Percentiles rank a stretch among this genome's conserved stretches.
Evolutionary conservation across 2,113 vertebrate species (phyloP).

Genomic region (Vombatus ursinus): DNA sequence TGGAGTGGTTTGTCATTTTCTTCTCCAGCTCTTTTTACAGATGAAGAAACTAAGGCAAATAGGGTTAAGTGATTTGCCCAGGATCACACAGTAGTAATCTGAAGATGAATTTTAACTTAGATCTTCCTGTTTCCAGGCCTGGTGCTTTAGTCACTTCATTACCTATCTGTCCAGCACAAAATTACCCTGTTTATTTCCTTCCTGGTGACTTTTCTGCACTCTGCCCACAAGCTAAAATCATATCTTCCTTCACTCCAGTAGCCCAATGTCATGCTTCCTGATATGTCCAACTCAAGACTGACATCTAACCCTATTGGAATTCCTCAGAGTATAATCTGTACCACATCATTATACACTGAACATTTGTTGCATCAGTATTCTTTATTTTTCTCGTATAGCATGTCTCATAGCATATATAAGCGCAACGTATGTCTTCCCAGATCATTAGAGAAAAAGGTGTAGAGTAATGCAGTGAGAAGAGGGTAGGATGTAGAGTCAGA

Average conservation of each 20-base stretch:
- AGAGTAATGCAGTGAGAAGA: neutral
- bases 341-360: neutral
- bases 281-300: neutral
- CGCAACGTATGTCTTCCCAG: neutral
- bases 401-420: neutral
- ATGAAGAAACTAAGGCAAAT: too few relatives aligned
- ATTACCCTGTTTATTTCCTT: neutral
- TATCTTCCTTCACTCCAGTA: neutral
- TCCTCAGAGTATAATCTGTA: neutral
- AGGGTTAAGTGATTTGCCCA: too few relatives aligned
- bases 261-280: fast-evolving
- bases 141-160: too few relatives aligned
- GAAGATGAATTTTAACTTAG: too few relatives aligned
- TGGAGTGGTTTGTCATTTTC: too few relatives aligned
- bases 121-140: too few relatives aligned
- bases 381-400: neutral
- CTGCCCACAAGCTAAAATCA: neutral
- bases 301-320: neutral
- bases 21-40: neutral
- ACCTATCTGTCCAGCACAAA: neutral
- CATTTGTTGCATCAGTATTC: neutral
- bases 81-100: too few relatives aligned
- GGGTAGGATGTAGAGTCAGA: neutral
- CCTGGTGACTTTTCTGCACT: neutral
- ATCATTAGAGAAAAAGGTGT: neutral